phyloP scores from a whole-genome alignment of 1,140 invertebrate species.

The Formica selysi region DNA sequence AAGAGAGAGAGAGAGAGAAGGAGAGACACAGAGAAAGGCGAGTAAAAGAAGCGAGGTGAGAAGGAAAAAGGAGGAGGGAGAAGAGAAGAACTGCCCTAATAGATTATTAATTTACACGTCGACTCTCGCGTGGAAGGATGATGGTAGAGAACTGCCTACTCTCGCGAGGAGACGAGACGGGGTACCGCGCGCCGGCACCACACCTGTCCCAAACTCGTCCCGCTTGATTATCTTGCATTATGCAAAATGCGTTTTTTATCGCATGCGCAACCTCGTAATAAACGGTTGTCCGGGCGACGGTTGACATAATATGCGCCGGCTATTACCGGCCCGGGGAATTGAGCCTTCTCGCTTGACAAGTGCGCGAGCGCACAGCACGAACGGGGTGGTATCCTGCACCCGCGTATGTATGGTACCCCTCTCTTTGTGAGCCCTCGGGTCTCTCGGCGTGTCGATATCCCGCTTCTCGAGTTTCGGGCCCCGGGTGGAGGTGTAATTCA shows the following conservation, averaged over 20 bases:
- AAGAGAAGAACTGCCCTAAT: conserved; percentile 74
- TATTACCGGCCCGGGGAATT: conserved; percentile 80
- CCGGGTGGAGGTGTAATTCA: conserved; percentile 54
- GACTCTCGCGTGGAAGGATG: conserved; percentile 69
- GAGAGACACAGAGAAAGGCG: not conserved
- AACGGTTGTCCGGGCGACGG: conserved; percentile 84
- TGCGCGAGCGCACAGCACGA: conserved; percentile 19
- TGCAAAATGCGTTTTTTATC: conserved; percentile 85
- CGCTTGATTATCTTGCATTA: conserved; percentile 85
- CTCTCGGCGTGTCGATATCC: conserved; percentile 42
- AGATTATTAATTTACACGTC: conserved; percentile 85
- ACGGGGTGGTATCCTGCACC: not conserved
- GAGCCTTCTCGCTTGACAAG: conserved; percentile 81
- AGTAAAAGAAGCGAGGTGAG: conserved; percentile 15
- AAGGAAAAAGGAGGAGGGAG: conserved; percentile 13
- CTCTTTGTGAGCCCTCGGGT: not conserved
- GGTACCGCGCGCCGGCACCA: conserved; percentile 58
- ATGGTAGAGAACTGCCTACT: conserved; percentile 62
- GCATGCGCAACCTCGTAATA: conserved; percentile 80
- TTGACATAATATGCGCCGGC: conserved; percentile 85
- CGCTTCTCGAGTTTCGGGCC: conserved; percentile 55
- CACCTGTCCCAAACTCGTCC: conserved; percentile 83
- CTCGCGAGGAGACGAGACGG: conserved; percentile 50
- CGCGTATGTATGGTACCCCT: not conserved
- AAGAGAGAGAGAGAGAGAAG: not conserved